phyloP scores from a whole-genome alignment of 2,797 vertebrate genomes.

The Lepus townsendii region DNA sequence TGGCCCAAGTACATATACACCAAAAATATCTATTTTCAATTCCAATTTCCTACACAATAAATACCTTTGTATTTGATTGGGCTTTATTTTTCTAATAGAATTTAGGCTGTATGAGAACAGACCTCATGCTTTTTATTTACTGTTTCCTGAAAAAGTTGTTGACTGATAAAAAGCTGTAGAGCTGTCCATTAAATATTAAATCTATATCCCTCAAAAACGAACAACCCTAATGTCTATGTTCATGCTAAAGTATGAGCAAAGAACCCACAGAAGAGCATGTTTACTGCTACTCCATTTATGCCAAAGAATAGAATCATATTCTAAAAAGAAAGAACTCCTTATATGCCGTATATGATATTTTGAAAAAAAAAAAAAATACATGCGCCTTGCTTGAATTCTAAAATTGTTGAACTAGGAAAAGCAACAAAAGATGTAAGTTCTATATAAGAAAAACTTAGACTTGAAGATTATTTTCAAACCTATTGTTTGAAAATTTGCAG shows the following conservation, averaged over 20 bases:
- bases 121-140: background rate
- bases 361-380: background rate
- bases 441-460: too few relatives aligned
- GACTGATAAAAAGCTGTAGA: slow-evolving; percentile 43
- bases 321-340: background rate
- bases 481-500: background rate
- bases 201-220: background rate
- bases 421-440: too few relatives aligned
- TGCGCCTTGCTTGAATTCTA: too few relatives aligned
- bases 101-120: slow-evolving; percentile 27
- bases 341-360: background rate
- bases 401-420: too few relatives aligned
- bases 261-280: background rate
- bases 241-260: background rate
- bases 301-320: slow-evolving; percentile 27
- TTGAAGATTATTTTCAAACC: too few relatives aligned
- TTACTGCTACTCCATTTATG: background rate
- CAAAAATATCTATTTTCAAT: too few relatives aligned
- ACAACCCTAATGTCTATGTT: background rate
- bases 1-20: too few relatives aligned
- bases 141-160: background rate
- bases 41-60: too few relatives aligned
- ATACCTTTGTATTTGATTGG: background rate
- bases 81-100: slow-evolving; percentile 39
- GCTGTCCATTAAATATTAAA: slow-evolving; percentile 38